phyloP scores from a whole-genome alignment of 2,888 invertebrate genomes.

The Seira sanloemensis region DNA sequence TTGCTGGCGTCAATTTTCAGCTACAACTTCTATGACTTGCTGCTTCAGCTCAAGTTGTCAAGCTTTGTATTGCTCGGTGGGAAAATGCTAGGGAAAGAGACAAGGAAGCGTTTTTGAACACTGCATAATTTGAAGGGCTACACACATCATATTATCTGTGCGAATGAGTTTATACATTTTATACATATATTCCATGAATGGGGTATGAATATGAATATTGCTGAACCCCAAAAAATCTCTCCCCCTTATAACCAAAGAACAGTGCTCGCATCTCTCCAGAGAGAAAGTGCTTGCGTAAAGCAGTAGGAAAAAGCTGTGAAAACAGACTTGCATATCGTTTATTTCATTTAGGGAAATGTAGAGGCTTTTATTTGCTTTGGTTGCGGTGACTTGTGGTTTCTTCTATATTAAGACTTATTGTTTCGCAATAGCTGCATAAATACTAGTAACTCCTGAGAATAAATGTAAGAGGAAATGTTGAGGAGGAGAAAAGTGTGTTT shows the following conservation, averaged over 20 bases:
- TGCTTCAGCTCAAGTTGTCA: constrained; percentile 46
- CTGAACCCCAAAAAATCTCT: background rate
- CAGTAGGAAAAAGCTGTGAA: background rate
- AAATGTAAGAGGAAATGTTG: too few species aligned
- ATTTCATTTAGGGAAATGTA: background rate
- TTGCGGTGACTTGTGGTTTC: background rate
- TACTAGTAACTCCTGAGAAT: too few species aligned
- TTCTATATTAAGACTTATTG: background rate
- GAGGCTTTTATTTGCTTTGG: background rate
- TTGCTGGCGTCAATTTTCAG: constrained; percentile 66
- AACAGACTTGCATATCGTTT: background rate
- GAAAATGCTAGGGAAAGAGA: background rate
- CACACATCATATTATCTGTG: background rate
- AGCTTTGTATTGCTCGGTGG: background rate
- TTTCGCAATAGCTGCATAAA: too few species aligned
- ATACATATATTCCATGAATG: too few species aligned
- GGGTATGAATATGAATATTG: background rate
- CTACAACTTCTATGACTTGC: background rate
- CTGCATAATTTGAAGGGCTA: background rate
- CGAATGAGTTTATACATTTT: too few species aligned
- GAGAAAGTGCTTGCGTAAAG: background rate
- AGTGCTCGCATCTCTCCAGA: background rate
- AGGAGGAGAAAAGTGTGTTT: too few species aligned
- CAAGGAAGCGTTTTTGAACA: too few species aligned
- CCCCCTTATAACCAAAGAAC: background rate